Evolutionary conservation across 2,797 vertebrate species (phyloP).

Genomic region (Bovichtus diacanthus): DNA sequence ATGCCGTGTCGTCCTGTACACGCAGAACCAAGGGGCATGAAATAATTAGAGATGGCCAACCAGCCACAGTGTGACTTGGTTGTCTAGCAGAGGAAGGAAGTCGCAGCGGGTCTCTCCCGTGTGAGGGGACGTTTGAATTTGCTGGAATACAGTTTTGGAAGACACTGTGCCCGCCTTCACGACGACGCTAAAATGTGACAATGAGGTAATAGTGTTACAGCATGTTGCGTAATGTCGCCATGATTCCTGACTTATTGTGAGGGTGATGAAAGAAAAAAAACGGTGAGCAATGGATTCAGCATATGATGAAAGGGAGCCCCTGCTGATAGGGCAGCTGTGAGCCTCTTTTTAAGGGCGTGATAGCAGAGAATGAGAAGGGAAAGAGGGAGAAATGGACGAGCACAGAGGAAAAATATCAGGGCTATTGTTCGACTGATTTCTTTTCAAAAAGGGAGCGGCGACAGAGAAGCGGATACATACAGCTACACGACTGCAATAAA

Average conservation of each 20-base stretch:
- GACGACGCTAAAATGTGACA: slow-evolving; percentile 57
- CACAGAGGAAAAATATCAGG: slow-evolving; percentile 75
- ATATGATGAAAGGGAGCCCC: slow-evolving; percentile 80
- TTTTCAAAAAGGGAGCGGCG: slow-evolving; percentile 82
- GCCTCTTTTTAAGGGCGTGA: slow-evolving; percentile 76
- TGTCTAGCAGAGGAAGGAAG: slow-evolving; percentile 64
- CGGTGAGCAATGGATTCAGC: slow-evolving; percentile 84
- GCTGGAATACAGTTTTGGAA: slow-evolving; percentile 48
- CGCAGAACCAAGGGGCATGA: slow-evolving; percentile 97
- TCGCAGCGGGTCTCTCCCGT: slow-evolving; percentile 48
- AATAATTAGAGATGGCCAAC: slow-evolving; percentile 98
- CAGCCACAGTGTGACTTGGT: slow-evolving; percentile 86
- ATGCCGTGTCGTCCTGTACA: slow-evolving; percentile 86
- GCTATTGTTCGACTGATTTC: slow-evolving; percentile 87
- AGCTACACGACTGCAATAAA: slow-evolving; percentile 88
- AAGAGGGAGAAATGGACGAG: slow-evolving; percentile 52
- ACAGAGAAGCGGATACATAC: slow-evolving; percentile 77
- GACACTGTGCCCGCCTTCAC: slow-evolving; percentile 42
- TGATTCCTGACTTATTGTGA: slow-evolving; percentile 67
- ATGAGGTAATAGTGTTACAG: slow-evolving; percentile 81
- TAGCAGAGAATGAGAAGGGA: slow-evolving; percentile 43
- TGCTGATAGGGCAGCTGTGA: slow-evolving; percentile 89
- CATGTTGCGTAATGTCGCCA: slow-evolving; percentile 75
- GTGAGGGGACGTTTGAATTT: slow-evolving; percentile 50
- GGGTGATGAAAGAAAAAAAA: slow-evolving; percentile 71